Percentiles rank a stretch among this genome's conserved stretches.
Conservation (phyloP, 1,140 invertebrate genomes). For the Acromyrmex echinatior region DNA sequence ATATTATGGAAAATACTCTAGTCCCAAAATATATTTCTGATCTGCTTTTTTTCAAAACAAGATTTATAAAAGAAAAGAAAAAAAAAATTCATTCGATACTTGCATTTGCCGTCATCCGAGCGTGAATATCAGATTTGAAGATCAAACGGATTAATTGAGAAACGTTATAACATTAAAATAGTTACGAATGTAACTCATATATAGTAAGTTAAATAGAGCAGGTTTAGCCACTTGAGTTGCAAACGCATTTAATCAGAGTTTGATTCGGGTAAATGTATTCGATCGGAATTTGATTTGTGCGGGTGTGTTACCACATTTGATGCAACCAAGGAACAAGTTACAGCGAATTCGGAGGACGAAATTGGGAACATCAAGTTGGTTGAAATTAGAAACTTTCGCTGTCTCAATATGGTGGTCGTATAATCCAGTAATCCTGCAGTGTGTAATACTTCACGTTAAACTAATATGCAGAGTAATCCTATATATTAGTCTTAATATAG, state of each 20-base stretch:
- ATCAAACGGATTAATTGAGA: not conserved
- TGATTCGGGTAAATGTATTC: constrained; percentile 43
- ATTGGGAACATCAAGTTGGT: constrained; percentile 56
- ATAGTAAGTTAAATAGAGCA: constrained; percentile 32
- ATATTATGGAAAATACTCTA: not conserved
- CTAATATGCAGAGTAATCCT: constrained; percentile 15
- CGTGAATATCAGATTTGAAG: not conserved
- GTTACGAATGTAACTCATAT: not conserved
- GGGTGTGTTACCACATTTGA: constrained; percentile 30
- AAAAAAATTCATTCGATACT: not conserved
- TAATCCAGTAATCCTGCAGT: constrained; percentile 34
- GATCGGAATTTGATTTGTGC: constrained; percentile 53
- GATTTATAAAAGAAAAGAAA: not conserved
- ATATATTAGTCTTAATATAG: constrained; percentile 27
- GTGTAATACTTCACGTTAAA: constrained; percentile 41
- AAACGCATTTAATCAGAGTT: constrained; percentile 51
- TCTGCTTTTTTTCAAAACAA: not conserved
- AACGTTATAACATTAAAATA: not conserved
- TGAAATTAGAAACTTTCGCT: constrained; percentile 50
- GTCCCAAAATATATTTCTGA: not conserved
- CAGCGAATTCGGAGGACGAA: constrained; percentile 42
- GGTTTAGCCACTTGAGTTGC: constrained; percentile 12
- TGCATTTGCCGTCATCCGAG: no score
- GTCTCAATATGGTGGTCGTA: constrained; percentile 29
- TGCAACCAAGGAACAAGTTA: constrained; percentile 49